Base-by-base conservation (phyloP, 2,888 invertebrate species). In the Callimorpha dominula region DNA sequence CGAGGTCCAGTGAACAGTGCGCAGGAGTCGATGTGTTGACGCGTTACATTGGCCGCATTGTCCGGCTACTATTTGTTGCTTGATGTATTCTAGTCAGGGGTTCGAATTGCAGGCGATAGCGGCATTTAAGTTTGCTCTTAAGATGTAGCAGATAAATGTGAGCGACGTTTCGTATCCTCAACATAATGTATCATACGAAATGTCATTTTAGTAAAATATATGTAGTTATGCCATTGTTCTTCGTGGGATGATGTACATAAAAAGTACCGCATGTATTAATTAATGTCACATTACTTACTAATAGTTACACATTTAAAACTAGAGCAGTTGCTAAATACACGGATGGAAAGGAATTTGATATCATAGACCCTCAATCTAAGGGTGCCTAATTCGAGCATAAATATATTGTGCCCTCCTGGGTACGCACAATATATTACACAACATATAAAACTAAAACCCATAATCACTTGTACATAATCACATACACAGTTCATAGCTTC, bases 41-140 rank as follows among this genome's bases (percentile, higher is more conserved):
- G 31, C 17, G n/a, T 65, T 57, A 68, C 65, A 72, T 54, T 65
- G 54, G 57, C 65, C 65, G 68, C 72, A n/a, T 72, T 68, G 72
- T 72, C 15, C 60, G 31, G 64, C 72, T 65, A 62, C 68, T 68
- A 1, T n/a, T 17, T 40, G 50, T 64, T 68, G 65, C 64, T n/a
- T 42, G 31, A 17, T 63, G 52, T 7, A 54, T 14, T 46, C 42
- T 31, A 31, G 40, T 15, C 9, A 20, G 9, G 6, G 3, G 46
- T 14, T 46, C 52, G 64, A 72, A 43, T 11, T 49, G 14, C 40
- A 54, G 52, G 64, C 46, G 66, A n/a, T 15, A 66, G 71, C 66
- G 62, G 50, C 52, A 46, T 46, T 12, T n/a, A 0, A 20, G 17
- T 9, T 50, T 11, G 49, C 31, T 0, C 12, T 65, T 46, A n/a